Percentiles rank a stretch among this genome's conserved stretches.
Evolutionary conservation across 37 sponge, comb jelly and placozoan species (phyloP).

Genomic region (Beroe ovata): DNA sequence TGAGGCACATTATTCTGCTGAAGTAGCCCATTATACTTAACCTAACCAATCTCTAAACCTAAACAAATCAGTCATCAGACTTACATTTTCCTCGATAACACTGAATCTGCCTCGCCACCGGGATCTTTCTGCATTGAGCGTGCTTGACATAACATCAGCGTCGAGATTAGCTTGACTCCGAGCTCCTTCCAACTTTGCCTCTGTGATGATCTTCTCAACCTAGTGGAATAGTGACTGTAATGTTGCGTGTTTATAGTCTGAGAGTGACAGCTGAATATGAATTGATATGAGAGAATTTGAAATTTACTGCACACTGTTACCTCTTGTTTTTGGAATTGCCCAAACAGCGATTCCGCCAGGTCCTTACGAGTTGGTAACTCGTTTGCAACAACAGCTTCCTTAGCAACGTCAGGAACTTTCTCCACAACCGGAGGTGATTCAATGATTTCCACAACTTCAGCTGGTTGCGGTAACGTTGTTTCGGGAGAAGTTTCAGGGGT

Average conservation of each 20-base stretch:
- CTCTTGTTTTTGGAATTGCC: slow-evolving; percentile 63
- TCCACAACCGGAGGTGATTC: neutral
- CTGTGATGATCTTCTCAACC: slow-evolving; percentile 51
- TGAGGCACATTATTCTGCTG: no score
- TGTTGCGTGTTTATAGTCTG: no score
- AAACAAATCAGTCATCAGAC: neutral
- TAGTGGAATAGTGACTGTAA: neutral
- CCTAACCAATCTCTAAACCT: no score
- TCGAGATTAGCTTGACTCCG: slow-evolving; percentile 32
- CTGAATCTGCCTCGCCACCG: slow-evolving; percentile 27
- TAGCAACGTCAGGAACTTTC: neutral
- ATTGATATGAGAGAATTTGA: no score
- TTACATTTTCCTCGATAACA: slow-evolving; percentile 41
- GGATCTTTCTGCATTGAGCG: neutral
- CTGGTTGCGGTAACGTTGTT: neutral
- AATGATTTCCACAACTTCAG: neutral
- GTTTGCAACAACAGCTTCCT: neutral
- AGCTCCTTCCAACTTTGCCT: slow-evolving; percentile 59
- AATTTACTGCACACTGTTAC: no score
- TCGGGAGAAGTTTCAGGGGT: neutral
- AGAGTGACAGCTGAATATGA: no score
- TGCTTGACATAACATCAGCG: slow-evolving; percentile 45
- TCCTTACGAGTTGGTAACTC: neutral
- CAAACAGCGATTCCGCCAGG: slow-evolving; percentile 40
- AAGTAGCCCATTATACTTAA: no score